Percentiles rank a stretch among this genome's conserved stretches.
Conservation (phyloP, 2,797 vertebrate species). For the Limosa lapponica region DNA sequence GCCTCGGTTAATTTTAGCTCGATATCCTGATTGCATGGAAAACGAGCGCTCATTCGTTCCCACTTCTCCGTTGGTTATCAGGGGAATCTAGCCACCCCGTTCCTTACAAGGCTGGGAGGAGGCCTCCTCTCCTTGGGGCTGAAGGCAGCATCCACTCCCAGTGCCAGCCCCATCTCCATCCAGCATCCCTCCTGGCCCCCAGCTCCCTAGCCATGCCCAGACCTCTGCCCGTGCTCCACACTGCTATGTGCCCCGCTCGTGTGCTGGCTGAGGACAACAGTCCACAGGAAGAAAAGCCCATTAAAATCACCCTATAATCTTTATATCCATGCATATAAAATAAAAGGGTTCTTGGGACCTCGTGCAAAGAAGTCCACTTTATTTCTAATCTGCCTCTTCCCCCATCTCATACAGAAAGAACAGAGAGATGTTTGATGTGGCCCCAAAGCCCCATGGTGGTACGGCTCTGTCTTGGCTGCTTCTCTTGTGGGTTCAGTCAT, state of each 20-base stretch:
- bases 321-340: background rate
- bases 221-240: background rate
- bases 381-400: background rate
- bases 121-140: background rate
- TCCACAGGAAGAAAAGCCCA: background rate
- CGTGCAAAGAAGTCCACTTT: background rate
- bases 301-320: background rate
- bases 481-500: background rate
- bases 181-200: background rate
- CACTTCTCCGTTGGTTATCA: background rate
- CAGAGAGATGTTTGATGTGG: background rate
- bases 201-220: background rate
- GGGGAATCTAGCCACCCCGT: rapidly evolving
- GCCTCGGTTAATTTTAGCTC: background rate
- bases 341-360: background rate
- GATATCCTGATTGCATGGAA: background rate
- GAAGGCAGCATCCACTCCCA: background rate
- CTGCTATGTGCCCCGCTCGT: rapidly evolving
- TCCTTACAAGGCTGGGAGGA: background rate
- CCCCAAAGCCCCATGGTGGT: background rate
- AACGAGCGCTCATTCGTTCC: background rate
- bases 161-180: background rate
- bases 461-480: background rate
- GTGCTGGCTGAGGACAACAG: background rate
- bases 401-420: background rate